Percentiles rank a stretch among this genome's conserved stretches.
phyloP scores from a whole-genome alignment of 2,113 vertebrate genomes.

The Heptranchias perlo region DNA sequence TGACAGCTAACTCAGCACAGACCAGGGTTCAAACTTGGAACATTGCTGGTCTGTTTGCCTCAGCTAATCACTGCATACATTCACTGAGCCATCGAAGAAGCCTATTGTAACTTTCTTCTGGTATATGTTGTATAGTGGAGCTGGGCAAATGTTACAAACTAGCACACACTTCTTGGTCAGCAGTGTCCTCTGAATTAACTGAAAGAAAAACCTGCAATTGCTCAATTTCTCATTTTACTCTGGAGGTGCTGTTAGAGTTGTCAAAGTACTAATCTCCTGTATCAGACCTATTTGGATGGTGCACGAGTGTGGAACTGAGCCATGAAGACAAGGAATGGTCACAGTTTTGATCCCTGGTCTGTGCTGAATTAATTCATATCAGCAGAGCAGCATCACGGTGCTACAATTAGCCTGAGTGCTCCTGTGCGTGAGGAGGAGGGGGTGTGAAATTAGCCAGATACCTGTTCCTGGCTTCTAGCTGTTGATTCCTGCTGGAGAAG shows the following conservation, averaged over 20 bases:
- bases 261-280: background rate
- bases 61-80: conserved; percentile 5
- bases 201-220: background rate
- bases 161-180: background rate
- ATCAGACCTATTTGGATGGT: background rate
- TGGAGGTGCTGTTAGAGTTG: background rate
- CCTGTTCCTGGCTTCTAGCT: background rate
- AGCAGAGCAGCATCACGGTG: background rate
- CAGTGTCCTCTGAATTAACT: background rate
- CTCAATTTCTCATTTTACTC: background rate
- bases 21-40: background rate
- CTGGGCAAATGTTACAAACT: background rate
- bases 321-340: background rate
- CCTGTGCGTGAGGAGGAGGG: background rate
- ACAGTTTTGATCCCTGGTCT: background rate
- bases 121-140: background rate
- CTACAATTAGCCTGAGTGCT: background rate
- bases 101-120: background rate
- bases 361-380: background rate
- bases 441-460: background rate
- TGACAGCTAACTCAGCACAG: background rate
- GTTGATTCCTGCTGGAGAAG: background rate
- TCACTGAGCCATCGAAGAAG: background rate
- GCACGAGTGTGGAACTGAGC: background rate
- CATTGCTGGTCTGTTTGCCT: background rate